Conservation (phyloP, 2,888 invertebrate genomes). For the Macaria notata region DNA sequence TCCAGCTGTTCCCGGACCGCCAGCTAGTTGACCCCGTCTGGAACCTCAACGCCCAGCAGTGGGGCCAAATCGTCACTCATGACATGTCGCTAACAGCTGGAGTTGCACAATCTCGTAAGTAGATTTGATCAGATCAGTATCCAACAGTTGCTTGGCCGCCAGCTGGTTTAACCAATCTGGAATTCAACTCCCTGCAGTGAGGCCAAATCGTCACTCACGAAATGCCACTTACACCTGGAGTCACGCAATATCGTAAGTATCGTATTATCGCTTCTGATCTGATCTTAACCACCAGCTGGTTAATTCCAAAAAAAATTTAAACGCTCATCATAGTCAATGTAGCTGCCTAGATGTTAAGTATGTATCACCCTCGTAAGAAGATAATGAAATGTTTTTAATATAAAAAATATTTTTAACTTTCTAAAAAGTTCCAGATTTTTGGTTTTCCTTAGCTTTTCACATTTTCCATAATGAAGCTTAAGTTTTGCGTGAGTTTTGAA, state of each 20-base stretch:
- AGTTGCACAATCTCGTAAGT: conserved; percentile 89
- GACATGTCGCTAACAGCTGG: conserved; percentile 90
- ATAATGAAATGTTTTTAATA: too few species aligned
- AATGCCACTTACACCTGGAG: conserved; percentile 88
- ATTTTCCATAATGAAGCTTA: too few species aligned
- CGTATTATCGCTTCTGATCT: too few species aligned
- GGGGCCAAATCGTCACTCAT: conserved; percentile 90
- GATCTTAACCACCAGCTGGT: conserved; percentile 87
- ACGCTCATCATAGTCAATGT: conserved; percentile 83
- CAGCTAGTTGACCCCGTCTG: conserved; percentile 87
- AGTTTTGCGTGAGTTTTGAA: too few species aligned
- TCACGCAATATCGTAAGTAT: conserved; percentile 88
- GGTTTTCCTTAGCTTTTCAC: too few species aligned
- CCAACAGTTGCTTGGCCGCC: conserved; percentile 86
- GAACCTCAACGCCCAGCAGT: conserved; percentile 90
- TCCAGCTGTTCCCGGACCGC: conserved; percentile 86
- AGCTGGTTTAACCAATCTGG: conserved; percentile 87
- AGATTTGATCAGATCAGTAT: conserved; percentile 78
- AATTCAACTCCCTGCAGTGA: conserved; percentile 90
- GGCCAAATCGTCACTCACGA: conserved; percentile 92
- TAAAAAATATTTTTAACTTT: too few species aligned
- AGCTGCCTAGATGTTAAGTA: too few species aligned
- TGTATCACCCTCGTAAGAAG: too few species aligned
- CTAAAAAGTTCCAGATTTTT: too few species aligned
- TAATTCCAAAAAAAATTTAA: conserved; percentile 89